These are phyloP conservation scores for Emydocephalus ijimae DNA, from an alignment of 2,113 vertebrate species.

Conservation along the genomic window DNA sequence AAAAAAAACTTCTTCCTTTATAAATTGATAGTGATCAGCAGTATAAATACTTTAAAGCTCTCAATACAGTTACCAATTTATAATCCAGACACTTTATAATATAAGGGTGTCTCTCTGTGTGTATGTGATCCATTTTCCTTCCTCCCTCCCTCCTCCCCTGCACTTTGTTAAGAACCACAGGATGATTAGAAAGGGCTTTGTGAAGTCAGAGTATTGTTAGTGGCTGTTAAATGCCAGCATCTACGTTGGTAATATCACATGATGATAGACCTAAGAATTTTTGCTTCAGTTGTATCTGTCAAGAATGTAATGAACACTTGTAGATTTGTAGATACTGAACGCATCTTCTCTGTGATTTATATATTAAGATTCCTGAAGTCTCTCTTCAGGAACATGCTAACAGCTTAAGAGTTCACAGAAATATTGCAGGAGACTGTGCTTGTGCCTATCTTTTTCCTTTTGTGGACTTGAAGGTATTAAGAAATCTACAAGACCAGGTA, in stretches of 20 bases:
- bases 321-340: slow-evolving; percentile 49
- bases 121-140: neutral
- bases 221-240: slow-evolving; percentile 44
- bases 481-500: slow-evolving; percentile 59
- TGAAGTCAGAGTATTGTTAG: slow-evolving; percentile 37
- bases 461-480: slow-evolving; percentile 6
- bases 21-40: neutral
- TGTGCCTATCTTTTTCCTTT: neutral
- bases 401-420: neutral
- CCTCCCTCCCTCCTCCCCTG: neutral
- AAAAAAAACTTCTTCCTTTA: neutral
- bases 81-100: neutral
- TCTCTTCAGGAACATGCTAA: slow-evolving; percentile 18
- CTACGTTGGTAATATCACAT: slow-evolving; percentile 60
- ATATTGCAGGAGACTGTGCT: neutral
- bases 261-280: slow-evolving; percentile 63
- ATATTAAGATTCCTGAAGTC: slow-evolving; percentile 27
- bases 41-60: neutral
- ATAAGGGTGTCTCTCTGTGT: neutral
- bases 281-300: slow-evolving; percentile 59
- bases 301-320: slow-evolving; percentile 50
- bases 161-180: neutral
- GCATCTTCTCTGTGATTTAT: neutral
- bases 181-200: slow-evolving; percentile 22
- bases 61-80: neutral